A percentile compares a stretch with the other conserved stretches of the same genome.
These are phyloP conservation scores for Felis chaus DNA, from an alignment of 2,113 vertebrate species.

Conservation along the genomic window DNA sequence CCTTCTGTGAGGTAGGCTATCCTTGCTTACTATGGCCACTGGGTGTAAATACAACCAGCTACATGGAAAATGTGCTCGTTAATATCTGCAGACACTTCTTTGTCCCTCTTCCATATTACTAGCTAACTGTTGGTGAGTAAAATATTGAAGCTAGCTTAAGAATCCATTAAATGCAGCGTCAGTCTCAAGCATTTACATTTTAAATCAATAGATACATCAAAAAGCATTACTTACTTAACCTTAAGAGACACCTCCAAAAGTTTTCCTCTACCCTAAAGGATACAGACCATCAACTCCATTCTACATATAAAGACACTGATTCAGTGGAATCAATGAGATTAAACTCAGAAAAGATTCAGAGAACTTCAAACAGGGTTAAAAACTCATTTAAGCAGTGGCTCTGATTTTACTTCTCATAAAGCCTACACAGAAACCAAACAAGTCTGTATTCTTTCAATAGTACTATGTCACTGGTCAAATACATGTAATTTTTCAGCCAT, in stretches of 20 bases:
- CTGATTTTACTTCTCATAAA: not conserved
- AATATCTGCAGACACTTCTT: constrained; percentile 7
- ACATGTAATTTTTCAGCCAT: not conserved
- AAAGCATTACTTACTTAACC: not conserved
- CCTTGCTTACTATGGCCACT: not conserved
- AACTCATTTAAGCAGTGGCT: constrained; percentile 2
- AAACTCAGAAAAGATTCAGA: not conserved
- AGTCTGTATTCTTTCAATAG: not conserved
- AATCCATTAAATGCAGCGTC: constrained; percentile 1
- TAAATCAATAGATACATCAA: constrained; percentile 3
- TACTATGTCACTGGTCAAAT: not conserved
- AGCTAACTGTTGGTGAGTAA: not conserved
- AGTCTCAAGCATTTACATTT: constrained; percentile 1
- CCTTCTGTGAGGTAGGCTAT: not conserved
- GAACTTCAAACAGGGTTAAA: constrained; percentile 6
- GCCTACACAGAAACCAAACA: not conserved
- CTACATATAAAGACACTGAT: constrained; percentile 5
- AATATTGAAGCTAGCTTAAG: constrained; percentile 8
- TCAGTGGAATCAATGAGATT: not conserved
- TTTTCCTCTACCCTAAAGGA: not conserved
- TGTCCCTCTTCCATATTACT: not conserved
- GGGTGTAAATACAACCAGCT: not conserved
- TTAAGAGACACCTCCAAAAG: not conserved
- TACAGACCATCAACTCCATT: not conserved
- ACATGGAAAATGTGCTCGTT: not conserved